Base-by-base conservation (phyloP, 2,113 vertebrate genomes). In the Myotis davidii region DNA sequence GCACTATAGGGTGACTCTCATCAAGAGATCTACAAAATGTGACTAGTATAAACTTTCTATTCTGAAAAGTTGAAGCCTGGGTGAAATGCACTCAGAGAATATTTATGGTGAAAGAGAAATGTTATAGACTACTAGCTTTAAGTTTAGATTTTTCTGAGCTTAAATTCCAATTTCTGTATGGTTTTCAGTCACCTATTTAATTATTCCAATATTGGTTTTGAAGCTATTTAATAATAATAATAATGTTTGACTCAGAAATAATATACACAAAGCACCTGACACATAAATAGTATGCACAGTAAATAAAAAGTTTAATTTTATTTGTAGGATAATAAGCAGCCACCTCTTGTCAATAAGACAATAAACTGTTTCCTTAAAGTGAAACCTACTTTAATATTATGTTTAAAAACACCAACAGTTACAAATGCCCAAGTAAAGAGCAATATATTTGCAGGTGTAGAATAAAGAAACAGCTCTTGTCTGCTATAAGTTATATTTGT, bases 401-500 rank as follows among this genome's bases (percentile, higher is more conserved):
- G 59, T 13, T 72, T 82, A 45, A 79, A 96, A 37, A 5, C n/a
- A 85, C 42, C 14, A 59, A 11, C 34, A n/a, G 16, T 94, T 70
- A 73, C 45, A 88, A 59, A 69, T 25, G 8, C 48, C 37, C 67
- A 59, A 20, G 61, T 90, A 76, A 90, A 95, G 18, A 85, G 61
- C 42, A 52, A 37, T 82, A 3, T 67, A 23, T 88, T 88, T 94
- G 29, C 67, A 85, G 59, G 23, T 81, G 17, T 42, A 50, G 29
- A 86, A 90, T 77, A 81, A 85, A 76, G 56, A 85, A 84, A 78
- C 10, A 88, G 81, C 34, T 34, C 61, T 73, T 92, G 4, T 59
- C 52, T 83, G 14, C 17, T n/a, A 50, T 14, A 79, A 69, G 78
- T 84, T 84, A 5, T 10, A 69, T 42, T 92, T 83, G 85, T 88